Conservation (phyloP, 2,888 invertebrate species). For the Mythimna vitellina region DNA sequence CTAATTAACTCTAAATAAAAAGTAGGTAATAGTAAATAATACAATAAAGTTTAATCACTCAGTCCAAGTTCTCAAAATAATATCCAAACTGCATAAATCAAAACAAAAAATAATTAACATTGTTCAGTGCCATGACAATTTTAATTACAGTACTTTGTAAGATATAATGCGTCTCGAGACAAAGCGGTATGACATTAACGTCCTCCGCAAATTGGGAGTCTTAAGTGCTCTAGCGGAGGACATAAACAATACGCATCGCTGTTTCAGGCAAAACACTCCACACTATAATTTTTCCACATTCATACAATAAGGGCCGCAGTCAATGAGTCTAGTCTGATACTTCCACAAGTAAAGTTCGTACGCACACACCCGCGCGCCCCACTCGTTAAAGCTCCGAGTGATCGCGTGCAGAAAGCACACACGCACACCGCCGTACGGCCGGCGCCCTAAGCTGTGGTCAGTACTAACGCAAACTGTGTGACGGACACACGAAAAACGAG, state of each 20-base stretch:
- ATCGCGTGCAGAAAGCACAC: slow-evolving; percentile 90
- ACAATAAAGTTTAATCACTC: slow-evolving; percentile 7
- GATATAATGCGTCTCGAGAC: slow-evolving; percentile 84
- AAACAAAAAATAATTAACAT: slow-evolving; percentile 68
- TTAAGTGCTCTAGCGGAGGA: slow-evolving; percentile 84
- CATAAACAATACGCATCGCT: slow-evolving; percentile 88
- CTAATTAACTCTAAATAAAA: neutral
- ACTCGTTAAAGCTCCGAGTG: slow-evolving; percentile 85
- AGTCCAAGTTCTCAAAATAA: slow-evolving; percentile 6
- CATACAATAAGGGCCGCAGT: slow-evolving; percentile 91
- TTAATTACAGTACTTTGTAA: slow-evolving; percentile 86
- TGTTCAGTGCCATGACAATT: slow-evolving; percentile 72
- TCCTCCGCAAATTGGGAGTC: slow-evolving; percentile 85
- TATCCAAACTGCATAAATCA: slow-evolving; percentile 36
- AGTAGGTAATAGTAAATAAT: neutral
- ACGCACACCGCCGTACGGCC: slow-evolving; percentile 87
- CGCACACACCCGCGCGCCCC: slow-evolving; percentile 86
- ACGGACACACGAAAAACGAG: slow-evolving; percentile 91
- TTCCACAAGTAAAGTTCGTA: slow-evolving; percentile 84
- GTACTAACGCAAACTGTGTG: slow-evolving; percentile 90
- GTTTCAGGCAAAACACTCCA: slow-evolving; percentile 89
- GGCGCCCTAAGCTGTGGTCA: slow-evolving; percentile 91
- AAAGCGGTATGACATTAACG: slow-evolving; percentile 85
- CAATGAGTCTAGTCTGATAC: slow-evolving; percentile 90
- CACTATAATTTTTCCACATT: slow-evolving; percentile 91